Conservation (phyloP, 2,113 vertebrate species). For the Tretioscincus oriximinensis region DNA sequence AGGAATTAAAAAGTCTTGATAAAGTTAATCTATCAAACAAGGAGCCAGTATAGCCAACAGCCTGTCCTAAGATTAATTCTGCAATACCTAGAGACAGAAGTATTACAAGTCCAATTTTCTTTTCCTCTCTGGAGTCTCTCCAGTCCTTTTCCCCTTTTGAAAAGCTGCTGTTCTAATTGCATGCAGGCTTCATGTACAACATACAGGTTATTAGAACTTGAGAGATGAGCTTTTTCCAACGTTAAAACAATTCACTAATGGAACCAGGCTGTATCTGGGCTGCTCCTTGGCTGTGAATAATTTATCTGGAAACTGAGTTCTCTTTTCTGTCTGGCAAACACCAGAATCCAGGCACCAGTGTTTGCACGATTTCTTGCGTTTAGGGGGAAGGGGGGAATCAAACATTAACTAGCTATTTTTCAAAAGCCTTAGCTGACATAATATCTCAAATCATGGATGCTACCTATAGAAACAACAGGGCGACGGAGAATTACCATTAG, state of each 20-base stretch:
- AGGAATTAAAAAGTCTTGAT: too few relatives aligned
- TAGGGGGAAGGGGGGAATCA: background rate
- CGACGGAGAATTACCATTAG: background rate
- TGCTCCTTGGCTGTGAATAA: constrained; percentile 21
- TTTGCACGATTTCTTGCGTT: background rate
- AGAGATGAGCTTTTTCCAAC: background rate
- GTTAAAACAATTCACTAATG: constrained; percentile 13
- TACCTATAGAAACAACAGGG: background rate
- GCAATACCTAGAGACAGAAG: background rate
- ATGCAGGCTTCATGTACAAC: background rate
- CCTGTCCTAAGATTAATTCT: background rate
- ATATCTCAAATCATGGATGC: background rate
- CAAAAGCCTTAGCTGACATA: background rate
- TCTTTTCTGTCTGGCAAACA: background rate
- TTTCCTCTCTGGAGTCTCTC: background rate
- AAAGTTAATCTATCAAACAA: background rate
- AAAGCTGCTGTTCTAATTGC: background rate
- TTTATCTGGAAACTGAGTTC: constrained; percentile 14
- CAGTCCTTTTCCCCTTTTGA: background rate
- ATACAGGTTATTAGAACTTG: background rate
- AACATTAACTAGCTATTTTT: background rate
- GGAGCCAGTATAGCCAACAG: background rate
- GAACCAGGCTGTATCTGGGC: constrained; percentile 12
- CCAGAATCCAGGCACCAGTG: background rate
- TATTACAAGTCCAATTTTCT: background rate